These are phyloP conservation scores for Phengaris arion DNA, from an alignment of 2,888 invertebrate species.

Conservation along the genomic window DNA sequence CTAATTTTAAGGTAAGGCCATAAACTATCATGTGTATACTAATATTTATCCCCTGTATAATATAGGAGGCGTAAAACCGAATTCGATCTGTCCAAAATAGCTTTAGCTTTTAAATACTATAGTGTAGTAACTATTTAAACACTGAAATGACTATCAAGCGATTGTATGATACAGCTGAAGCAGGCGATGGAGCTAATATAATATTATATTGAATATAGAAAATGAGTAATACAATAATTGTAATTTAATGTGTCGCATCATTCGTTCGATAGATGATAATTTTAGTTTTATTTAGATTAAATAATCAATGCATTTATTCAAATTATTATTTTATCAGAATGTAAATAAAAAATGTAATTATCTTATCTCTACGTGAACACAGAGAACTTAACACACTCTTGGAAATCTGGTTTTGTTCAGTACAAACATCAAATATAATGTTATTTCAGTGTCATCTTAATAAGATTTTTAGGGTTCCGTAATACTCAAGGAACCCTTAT, in stretches of 20 bases:
- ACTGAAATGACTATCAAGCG: no score
- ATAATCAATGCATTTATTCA: slow-evolving; percentile 15
- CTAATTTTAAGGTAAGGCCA: slow-evolving; percentile 36
- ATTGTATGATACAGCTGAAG: no score
- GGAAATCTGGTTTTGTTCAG: not conserved
- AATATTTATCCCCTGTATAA: no score
- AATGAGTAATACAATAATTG: not conserved
- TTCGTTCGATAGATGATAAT: slow-evolving; percentile 2
- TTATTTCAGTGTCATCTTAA: not conserved
- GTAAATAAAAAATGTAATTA: not conserved
- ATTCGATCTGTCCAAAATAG: no score
- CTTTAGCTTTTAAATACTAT: no score
- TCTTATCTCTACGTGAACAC: not conserved
- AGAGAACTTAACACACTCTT: not conserved
- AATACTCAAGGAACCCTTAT: no score
- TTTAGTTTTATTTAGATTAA: slow-evolving; percentile 12
- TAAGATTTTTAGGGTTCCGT: no score
- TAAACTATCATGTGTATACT: no score
- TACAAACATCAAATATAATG: not conserved
- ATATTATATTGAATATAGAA: no score
- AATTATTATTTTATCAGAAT: slow-evolving; percentile 1
- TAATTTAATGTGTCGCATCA: not conserved
- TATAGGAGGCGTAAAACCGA: no score
- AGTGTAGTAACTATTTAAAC: no score
- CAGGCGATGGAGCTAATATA: no score